Conservation (phyloP, 2,113 vertebrate species). For the Cettia cetti region DNA sequence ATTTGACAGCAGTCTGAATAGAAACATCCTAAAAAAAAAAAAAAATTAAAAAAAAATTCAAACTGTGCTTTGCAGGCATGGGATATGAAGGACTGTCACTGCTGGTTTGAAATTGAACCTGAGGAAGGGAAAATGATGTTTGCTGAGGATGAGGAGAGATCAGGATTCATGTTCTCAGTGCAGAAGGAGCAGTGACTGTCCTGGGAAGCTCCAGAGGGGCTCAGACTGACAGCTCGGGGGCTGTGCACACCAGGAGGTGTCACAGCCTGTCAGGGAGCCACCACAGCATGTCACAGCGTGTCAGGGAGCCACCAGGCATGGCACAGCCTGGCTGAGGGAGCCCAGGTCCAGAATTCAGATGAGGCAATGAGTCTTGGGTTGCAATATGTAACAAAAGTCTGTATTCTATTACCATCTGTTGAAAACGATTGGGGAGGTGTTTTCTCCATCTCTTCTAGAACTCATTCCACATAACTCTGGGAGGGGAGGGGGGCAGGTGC, state of each 20-base stretch:
- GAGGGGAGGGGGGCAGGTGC: too few species aligned
- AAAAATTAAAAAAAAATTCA: not conserved
- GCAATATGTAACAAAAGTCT: not conserved
- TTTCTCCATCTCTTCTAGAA: not conserved
- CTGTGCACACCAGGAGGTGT: not conserved
- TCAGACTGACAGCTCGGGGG: rapidly evolving
- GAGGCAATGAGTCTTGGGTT: not conserved
- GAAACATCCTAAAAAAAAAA: not conserved
- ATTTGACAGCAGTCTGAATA: not conserved
- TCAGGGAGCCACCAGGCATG: too few species aligned
- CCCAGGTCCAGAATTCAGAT: not conserved
- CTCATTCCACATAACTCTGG: not conserved
- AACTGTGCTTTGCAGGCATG: not conserved
- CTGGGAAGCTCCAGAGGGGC: not conserved
- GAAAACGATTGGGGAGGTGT: not conserved
- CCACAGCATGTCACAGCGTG: not conserved
- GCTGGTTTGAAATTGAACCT: not conserved
- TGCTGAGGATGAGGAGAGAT: not conserved
- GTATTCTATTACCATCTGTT: not conserved
- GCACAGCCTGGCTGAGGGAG: not conserved
- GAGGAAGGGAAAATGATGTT: not conserved
- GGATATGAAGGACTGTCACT: not conserved
- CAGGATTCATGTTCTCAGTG: not conserved
- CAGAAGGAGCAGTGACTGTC: not conserved
- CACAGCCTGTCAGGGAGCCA: not conserved